Evolutionary conservation across 2,113 vertebrate genomes (phyloP), one percentile per base, ranked within the genome.

Genomic region (Pantherophis guttatus): DNA sequence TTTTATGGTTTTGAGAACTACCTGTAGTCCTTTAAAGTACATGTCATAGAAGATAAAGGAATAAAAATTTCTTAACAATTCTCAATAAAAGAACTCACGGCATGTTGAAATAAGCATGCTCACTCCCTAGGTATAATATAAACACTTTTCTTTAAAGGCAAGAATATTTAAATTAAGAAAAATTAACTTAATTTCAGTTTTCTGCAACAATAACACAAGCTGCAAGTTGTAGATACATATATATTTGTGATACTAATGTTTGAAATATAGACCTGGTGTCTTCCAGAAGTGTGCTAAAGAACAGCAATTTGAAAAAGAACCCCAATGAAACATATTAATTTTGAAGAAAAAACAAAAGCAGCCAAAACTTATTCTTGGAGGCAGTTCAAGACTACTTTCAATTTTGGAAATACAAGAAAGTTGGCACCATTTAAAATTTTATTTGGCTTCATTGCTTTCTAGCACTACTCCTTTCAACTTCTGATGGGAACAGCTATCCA

Each of bases 61-160:
- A 96, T 95, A 95, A 95, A 81, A 93, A 96, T 95, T 96, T 97
- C 95, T 88, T 95, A 96, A 93, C 93, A 96, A 95, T 95, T 93
- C 95, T 96, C 96, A 95, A 93, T 95, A 94, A 94, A 94, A 95
- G 94, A 97, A 96, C 86, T 94, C 21, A 39, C 1, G 10, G 96
- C 95, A 93, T 54, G 95, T 96, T 94, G 93, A 96, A 92, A 91
- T 94, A 87, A 92, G 95, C 94, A 94, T 88, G 93, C 26, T 86
- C 93, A 92, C 91, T 81, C 87, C 12, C 90, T 21, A 92, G 94
- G 91, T 58, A 91, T 33, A 95, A 94, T 0, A 0, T 6, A 92
- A 91, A 93, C 1, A 0, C 90, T 89, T 91, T 81, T 81, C 15
- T 81, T 17, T 39, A 81, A n/a, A 81, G 70, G 70, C 70, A 81